Conservation (phyloP, 1,140 invertebrate genomes). For the Drosophila sp. region DNA sequence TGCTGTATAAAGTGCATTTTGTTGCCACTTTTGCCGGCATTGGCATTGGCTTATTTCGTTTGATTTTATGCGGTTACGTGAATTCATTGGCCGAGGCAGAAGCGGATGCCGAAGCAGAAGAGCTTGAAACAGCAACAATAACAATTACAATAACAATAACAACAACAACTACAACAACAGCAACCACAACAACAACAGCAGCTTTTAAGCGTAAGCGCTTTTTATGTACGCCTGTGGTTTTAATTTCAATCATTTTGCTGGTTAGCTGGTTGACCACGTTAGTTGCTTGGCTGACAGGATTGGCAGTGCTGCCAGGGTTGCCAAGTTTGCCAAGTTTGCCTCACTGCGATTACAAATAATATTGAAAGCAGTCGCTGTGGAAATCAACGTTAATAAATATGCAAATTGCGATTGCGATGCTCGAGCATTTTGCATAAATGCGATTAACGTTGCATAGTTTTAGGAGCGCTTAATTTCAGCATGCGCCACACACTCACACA, state of each 20-base stretch:
- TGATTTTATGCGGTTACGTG: conserved; percentile 83
- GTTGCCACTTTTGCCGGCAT: conserved; percentile 76
- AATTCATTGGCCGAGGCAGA: conserved; percentile 68
- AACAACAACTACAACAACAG: too few relatives aligned
- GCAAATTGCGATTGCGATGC: conserved; percentile 58
- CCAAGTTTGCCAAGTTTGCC: neutral
- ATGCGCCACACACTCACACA: conserved; percentile 27
- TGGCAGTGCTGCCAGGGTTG: neutral
- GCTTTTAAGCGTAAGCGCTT: conserved; percentile 79
- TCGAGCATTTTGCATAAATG: conserved; percentile 50
- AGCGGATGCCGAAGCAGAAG: too few relatives aligned
- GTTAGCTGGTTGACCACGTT: conserved; percentile 51
- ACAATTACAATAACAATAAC: too few relatives aligned
- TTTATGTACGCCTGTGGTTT: conserved; percentile 79
- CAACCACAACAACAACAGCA: conserved; percentile 10
- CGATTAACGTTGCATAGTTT: conserved; percentile 65
- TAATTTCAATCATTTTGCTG: conserved; percentile 80
- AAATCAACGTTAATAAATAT: conserved; percentile 81
- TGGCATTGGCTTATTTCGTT: conserved; percentile 80
- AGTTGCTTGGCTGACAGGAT: too few relatives aligned
- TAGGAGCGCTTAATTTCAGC: conserved; percentile 26
- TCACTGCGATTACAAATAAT: neutral
- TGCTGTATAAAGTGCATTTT: conserved; percentile 76
- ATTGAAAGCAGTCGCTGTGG: conserved; percentile 24
- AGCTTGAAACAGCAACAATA: too few relatives aligned